These are phyloP conservation scores for Varanus salvator DNA, from an alignment of 2,113 vertebrate genomes.

Conservation along the genomic window DNA sequence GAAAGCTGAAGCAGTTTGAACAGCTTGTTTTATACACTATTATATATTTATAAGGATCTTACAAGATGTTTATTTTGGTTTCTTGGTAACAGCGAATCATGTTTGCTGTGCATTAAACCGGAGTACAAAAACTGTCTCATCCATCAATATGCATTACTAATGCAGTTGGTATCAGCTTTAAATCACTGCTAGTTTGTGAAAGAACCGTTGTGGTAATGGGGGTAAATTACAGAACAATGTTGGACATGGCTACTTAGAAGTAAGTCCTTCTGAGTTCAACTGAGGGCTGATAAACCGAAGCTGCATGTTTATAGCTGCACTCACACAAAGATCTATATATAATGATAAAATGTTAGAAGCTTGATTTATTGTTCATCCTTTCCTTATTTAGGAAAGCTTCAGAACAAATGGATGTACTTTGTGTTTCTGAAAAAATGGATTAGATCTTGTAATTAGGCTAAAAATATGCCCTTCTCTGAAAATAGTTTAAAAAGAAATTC, in stretches of 20 bases:
- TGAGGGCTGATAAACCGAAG: no score
- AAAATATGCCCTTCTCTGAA: not conserved
- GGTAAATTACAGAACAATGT: not conserved
- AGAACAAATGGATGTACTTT: not conserved
- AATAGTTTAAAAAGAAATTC: not conserved
- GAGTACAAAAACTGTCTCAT: not conserved
- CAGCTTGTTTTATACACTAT: not conserved
- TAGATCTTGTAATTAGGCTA: slow-evolving; percentile 23
- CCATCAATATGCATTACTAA: not conserved
- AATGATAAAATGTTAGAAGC: not conserved
- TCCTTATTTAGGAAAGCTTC: not conserved
- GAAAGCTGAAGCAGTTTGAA: slow-evolving; percentile 12
- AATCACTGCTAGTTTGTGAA: not conserved
- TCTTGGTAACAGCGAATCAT: not conserved
- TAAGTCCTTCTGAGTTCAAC: not conserved
- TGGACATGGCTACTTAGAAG: slow-evolving; percentile 1
- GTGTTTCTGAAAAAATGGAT: not conserved
- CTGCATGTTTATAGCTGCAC: no score
- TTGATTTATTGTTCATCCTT: not conserved
- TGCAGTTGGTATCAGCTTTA: slow-evolving; percentile 1
- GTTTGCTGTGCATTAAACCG: slow-evolving; percentile 17
- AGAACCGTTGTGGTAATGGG: not conserved
- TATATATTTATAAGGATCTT: slow-evolving; percentile 40
- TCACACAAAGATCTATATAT: not conserved
- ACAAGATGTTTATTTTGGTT: not conserved